Evolutionary conservation across 2,797 vertebrate species (phyloP).

Genomic region (Acipenser oxyrinchus): DNA sequence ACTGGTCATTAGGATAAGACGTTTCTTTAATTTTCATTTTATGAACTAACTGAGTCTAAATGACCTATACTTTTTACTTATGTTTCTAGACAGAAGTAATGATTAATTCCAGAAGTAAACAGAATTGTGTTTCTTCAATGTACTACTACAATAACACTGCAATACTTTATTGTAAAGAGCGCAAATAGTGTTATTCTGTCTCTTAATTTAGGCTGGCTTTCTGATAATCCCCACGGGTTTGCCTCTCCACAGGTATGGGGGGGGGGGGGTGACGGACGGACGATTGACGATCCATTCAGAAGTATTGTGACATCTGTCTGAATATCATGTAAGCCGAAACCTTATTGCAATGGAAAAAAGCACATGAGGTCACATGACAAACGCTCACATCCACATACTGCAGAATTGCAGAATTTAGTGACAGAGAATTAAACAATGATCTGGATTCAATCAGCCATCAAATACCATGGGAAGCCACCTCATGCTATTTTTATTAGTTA

Average conservation of each 20-base stretch:
- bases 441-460: slow-evolving; percentile 60
- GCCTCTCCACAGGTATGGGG: slow-evolving; percentile 11
- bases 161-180: slow-evolving; percentile 11
- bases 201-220: no score
- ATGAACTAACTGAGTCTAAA: no score
- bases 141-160: not conserved
- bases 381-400: slow-evolving; percentile 23
- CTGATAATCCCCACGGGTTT: slow-evolving; percentile 13
- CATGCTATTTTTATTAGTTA: slow-evolving; percentile 49
- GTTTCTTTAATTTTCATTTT: no score
- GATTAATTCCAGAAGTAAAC: not conserved
- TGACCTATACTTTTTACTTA: no score
- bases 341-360: slow-evolving; percentile 55
- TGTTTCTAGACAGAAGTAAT: no score
- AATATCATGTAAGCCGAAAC: slow-evolving; percentile 52
- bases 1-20: no score
- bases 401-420: slow-evolving; percentile 21
- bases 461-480: slow-evolving; percentile 17
- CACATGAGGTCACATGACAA: slow-evolving; percentile 46
- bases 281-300: slow-evolving; percentile 24
- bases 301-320: slow-evolving; percentile 37
- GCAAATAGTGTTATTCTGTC: slow-evolving; percentile 1
- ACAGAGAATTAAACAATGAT: slow-evolving; percentile 45
- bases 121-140: not conserved
- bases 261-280: not conserved